Evolutionary conservation across 2,888 invertebrate species (phyloP).

Genomic region (Lasiommata megera): DNA sequence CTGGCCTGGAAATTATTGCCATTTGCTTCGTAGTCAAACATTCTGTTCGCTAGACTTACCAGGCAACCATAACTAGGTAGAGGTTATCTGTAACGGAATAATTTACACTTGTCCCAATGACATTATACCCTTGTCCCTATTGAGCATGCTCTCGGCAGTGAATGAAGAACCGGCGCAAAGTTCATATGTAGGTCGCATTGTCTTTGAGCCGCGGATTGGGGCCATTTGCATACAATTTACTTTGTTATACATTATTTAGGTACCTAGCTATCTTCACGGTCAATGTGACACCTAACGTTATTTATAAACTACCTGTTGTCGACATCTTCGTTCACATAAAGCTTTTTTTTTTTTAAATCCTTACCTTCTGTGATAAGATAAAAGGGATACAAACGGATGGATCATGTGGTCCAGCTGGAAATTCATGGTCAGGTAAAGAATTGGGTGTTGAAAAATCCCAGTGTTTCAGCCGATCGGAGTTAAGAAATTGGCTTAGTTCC

Average conservation of each 20-base stretch:
- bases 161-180: not conserved
- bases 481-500: too few species aligned
- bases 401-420: too few species aligned
- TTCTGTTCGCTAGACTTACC: not conserved
- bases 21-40: too few species aligned
- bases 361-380: not conserved
- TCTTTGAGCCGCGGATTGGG: slow-evolving; percentile 16
- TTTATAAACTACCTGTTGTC: not conserved
- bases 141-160: not conserved
- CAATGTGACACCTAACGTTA: slow-evolving; percentile 14
- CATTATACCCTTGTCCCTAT: not conserved
- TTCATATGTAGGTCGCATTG: slow-evolving; percentile 14
- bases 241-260: slow-evolving; percentile 18
- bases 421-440: too few species aligned
- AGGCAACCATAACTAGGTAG: not conserved
- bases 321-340: not conserved
- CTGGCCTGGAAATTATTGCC: too few species aligned
- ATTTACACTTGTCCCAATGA: not conserved
- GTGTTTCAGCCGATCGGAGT: too few species aligned
- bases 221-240: slow-evolving; percentile 29
- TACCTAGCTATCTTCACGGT: slow-evolving; percentile 9
- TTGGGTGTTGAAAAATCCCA: too few species aligned
- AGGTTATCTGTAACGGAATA: slow-evolving; percentile 5
- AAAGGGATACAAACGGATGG: too few species aligned
- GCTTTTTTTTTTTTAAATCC: not conserved